Percentiles rank a stretch among this genome's conserved stretches.
Conservation (phyloP, 2,888 invertebrate genomes). For the Dusona sp. region DNA sequence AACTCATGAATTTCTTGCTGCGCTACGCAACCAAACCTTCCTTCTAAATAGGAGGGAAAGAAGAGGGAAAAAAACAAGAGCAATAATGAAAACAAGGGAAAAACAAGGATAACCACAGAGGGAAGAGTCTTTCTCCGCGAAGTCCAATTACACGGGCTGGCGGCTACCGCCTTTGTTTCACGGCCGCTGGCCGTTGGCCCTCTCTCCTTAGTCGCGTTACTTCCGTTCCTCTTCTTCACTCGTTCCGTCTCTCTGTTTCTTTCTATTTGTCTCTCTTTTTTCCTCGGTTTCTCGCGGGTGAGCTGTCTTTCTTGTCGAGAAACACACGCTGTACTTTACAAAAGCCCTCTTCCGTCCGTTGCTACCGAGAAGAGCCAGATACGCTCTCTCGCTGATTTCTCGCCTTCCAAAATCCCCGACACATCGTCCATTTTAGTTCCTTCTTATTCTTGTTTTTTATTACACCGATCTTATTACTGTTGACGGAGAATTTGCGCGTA, state of each 20-base stretch:
- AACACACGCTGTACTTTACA: constrained; percentile 59
- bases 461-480: constrained; percentile 31
- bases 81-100: constrained; percentile 52
- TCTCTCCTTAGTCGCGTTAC: constrained; percentile 73
- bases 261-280: constrained; percentile 44
- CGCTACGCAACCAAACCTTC: constrained; percentile 30
- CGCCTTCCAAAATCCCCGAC: constrained; percentile 74
- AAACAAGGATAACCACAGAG: constrained; percentile 66
- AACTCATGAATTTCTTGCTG: constrained; percentile 51
- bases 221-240: constrained; percentile 71
- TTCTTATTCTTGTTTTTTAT: constrained; percentile 1
- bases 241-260: constrained; percentile 49
- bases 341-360: constrained; percentile 42
- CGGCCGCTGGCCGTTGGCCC: constrained; percentile 82
- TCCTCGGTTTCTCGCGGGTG: constrained; percentile 27
- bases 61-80: constrained; percentile 26
- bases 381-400: constrained; percentile 78
- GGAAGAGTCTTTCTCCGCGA: constrained; percentile 66
- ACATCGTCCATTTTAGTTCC: constrained; percentile 63
- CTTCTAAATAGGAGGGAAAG: constrained; percentile 5
- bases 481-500: constrained; percentile 36
- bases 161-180: constrained; percentile 84
- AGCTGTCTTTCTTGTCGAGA: constrained; percentile 44
- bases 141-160: constrained; percentile 84
- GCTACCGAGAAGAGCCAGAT: constrained; percentile 67